Evolutionary conservation across 2,797 vertebrate species (phyloP).

Genomic region (Artibeus lituratus): DNA sequence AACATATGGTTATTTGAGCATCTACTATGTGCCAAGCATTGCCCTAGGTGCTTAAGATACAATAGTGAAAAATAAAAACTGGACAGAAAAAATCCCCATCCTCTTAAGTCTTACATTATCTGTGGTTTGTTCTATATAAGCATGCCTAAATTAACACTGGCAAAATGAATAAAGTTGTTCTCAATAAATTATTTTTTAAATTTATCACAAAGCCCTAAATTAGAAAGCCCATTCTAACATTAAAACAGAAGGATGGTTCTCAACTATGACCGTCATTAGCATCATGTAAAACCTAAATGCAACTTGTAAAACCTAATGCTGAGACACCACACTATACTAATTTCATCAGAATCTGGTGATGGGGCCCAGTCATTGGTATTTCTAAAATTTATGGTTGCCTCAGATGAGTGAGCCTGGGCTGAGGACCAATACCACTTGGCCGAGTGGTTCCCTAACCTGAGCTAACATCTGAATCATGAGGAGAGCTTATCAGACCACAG

Average conservation of each 20-base stretch:
- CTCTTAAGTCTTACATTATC: neutral
- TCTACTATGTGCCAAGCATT: neutral
- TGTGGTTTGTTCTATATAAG: neutral
- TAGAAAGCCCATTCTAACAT: neutral
- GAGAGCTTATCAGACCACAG: neutral
- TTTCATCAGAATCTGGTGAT: neutral
- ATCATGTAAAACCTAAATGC: neutral
- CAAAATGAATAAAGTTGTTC: neutral
- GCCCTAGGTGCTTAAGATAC: neutral
- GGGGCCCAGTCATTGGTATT: neutral
- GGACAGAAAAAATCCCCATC: neutral
- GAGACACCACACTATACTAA: neutral
- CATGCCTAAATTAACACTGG: neutral
- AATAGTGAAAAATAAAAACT: neutral
- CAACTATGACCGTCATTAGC: neutral
- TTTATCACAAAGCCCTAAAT: neutral
- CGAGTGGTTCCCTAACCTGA: neutral
- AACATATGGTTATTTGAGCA: neutral
- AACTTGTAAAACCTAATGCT: neutral
- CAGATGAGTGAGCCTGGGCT: neutral
- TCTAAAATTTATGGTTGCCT: neutral
- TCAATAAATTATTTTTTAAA: neutral
- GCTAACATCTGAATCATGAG: neutral
- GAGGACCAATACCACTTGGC: neutral
- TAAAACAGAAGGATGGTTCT: neutral